Conservation (phyloP, 2,888 invertebrate genomes). For the Busseola fusca region DNA sequence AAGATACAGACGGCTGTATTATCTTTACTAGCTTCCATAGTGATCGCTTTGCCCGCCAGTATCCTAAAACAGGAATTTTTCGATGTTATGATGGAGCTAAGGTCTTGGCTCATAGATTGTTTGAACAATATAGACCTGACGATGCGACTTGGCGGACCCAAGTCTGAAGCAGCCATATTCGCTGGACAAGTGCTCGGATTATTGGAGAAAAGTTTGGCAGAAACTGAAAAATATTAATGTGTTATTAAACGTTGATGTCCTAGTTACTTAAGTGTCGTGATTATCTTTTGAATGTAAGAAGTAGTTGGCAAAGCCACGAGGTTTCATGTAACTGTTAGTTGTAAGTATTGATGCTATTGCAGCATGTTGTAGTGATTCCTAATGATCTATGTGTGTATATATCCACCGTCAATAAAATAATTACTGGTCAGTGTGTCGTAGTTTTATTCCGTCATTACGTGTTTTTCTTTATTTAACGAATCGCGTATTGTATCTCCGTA, state of each 20-base stretch:
- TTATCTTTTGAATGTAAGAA: conserved; percentile 18
- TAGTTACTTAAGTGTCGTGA: conserved; percentile 26
- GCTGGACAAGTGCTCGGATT: conserved; percentile 90
- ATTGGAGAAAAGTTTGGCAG: conserved; percentile 83
- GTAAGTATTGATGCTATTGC: conserved; percentile 39
- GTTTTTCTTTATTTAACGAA: neutral
- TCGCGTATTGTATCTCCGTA: neutral
- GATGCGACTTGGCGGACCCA: conserved; percentile 88
- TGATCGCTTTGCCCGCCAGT: conserved; percentile 89
- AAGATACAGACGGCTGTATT: conserved; percentile 91
- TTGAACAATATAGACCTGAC: conserved; percentile 86
- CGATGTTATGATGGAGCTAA: conserved; percentile 90
- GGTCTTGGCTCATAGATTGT: conserved; percentile 91
- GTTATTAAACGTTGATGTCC: neutral
- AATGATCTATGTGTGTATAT: conserved; percentile 45
- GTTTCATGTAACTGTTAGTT: conserved; percentile 37
- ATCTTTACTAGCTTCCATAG: conserved; percentile 91
- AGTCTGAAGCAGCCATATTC: conserved; percentile 90
- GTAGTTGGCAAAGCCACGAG: conserved; percentile 25
- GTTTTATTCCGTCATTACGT: conserved; percentile 34
- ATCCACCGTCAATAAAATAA: conserved; percentile 63
- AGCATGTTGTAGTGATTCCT: conserved; percentile 49
- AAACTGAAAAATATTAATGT: conserved; percentile 43
- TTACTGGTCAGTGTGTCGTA: conserved; percentile 23
- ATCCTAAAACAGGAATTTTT: conserved; percentile 90